phyloP scores from a whole-genome alignment of 2,888 invertebrate genomes.

The Apeira syringaria region DNA sequence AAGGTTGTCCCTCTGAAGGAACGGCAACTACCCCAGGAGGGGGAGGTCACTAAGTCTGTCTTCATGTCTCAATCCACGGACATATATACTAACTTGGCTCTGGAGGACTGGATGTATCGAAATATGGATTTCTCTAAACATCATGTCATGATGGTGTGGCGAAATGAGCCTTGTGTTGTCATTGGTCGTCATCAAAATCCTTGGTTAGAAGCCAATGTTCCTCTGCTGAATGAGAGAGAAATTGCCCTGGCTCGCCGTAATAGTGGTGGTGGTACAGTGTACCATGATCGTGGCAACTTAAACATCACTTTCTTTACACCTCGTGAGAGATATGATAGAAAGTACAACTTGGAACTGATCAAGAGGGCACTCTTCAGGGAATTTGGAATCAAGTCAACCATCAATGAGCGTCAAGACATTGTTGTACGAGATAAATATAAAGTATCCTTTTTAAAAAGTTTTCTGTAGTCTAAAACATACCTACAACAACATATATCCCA shows the following conservation, averaged over 20 bases:
- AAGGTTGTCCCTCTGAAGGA: conserved; percentile 52
- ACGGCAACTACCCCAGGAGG: conserved; percentile 56
- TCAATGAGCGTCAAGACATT: conserved; percentile 94
- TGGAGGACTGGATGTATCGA: conserved; percentile 98
- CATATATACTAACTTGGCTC: conserved; percentile 95
- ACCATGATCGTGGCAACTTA: conserved; percentile 96
- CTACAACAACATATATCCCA: too few relatives aligned
- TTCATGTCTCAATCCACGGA: conserved; percentile 96
- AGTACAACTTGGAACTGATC: conserved; percentile 94
- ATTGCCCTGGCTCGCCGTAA: conserved; percentile 93
- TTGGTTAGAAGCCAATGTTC: conserved; percentile 95
- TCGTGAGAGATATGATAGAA: conserved; percentile 91
- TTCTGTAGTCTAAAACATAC: too few relatives aligned
- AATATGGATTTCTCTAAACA: conserved; percentile 92
- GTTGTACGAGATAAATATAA: conserved; percentile 90
- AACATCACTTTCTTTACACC: conserved; percentile 96
- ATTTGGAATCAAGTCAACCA: conserved; percentile 90
- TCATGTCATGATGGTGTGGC: conserved; percentile 95
- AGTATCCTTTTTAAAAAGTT: conserved; percentile 85
- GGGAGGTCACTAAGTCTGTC: conserved; percentile 91
- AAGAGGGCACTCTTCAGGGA: conserved; percentile 91
- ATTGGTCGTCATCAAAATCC: conserved; percentile 99
- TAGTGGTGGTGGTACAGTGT: conserved; percentile 98
- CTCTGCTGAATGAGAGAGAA: conserved; percentile 85
- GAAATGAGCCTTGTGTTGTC: conserved; percentile 96